Percentiles rank a stretch among this genome's conserved stretches.
These are phyloP conservation scores for Deroplatys truncata DNA, from an alignment of 2,888 invertebrate species.

Conservation along the genomic window DNA sequence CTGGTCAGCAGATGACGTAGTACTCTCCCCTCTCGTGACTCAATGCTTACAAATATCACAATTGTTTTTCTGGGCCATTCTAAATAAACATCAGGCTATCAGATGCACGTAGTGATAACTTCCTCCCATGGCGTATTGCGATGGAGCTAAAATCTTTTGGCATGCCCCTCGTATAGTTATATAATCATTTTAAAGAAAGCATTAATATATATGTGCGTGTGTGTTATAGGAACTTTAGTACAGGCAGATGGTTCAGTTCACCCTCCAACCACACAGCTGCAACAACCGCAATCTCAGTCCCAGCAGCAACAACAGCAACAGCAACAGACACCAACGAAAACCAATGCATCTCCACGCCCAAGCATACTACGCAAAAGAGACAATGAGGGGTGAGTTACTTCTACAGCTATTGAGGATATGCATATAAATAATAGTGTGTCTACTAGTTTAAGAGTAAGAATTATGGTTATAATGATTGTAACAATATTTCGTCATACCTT, in stretches of 20 bases:
- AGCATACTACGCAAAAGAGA: constrained; percentile 86
- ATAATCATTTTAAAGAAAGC: too few species aligned
- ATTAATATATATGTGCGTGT: too few species aligned
- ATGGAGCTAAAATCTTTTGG: too few species aligned
- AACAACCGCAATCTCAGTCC: not conserved
- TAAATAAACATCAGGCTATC: too few species aligned
- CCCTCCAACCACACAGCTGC: constrained; percentile 24
- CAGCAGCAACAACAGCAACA: not conserved
- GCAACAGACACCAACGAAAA: constrained; percentile 37
- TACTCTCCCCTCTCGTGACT: too few species aligned
- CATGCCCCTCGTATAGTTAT: too few species aligned
- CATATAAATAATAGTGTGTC: not conserved
- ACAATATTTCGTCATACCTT: not conserved
- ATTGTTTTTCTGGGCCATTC: too few species aligned
- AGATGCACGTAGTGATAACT: too few species aligned
- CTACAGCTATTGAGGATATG: not conserved
- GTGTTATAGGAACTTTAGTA: constrained; percentile 17
- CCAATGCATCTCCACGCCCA: constrained; percentile 67
- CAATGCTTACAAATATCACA: too few species aligned
- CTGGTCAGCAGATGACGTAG: too few species aligned
- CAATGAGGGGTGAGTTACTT: constrained; percentile 58
- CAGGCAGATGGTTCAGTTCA: constrained; percentile 35
- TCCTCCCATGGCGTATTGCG: too few species aligned
- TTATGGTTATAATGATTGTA: not conserved
- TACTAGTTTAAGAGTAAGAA: not conserved